A percentile compares a stretch with the other conserved stretches of the same genome.
Evolutionary conservation across 2,797 vertebrate species (phyloP).

Genomic region (Myotis pilosus): DNA sequence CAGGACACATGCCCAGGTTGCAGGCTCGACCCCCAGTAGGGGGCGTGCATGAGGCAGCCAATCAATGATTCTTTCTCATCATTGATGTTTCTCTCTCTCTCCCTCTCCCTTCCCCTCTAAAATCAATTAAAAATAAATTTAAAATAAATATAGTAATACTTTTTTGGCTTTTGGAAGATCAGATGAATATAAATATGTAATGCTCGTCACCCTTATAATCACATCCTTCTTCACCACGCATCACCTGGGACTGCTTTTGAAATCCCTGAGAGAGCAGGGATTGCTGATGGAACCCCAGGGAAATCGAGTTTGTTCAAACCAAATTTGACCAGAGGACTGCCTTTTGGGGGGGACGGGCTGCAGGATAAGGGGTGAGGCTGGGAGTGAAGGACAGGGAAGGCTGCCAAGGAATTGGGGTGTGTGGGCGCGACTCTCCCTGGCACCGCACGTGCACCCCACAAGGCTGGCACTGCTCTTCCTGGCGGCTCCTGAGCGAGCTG

Average conservation of each 20-base stretch:
- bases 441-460: not conserved
- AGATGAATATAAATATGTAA: conserved; percentile 40
- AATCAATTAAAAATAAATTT: no score
- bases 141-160: not conserved
- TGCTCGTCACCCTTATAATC: conserved; percentile 37
- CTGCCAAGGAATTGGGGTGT: not conserved
- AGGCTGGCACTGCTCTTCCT: not conserved
- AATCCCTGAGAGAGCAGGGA: conserved; percentile 26
- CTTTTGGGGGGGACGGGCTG: not conserved
- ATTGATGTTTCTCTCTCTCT: no score
- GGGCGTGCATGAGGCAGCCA: no score
- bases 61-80: no score
- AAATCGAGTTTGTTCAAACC: not conserved
- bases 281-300: not conserved
- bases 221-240: not conserved
- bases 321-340: not conserved
- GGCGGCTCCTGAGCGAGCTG: not conserved
- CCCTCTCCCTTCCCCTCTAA: no score
- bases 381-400: not conserved
- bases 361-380: not conserved
- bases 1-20: no score
- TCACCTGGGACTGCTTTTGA: conserved; percentile 39
- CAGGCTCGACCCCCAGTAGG: no score
- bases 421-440: not conserved
- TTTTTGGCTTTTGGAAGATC: conserved; percentile 49